Conservation (phyloP, 2,113 vertebrate species). For the Philantomba maxwellii region DNA sequence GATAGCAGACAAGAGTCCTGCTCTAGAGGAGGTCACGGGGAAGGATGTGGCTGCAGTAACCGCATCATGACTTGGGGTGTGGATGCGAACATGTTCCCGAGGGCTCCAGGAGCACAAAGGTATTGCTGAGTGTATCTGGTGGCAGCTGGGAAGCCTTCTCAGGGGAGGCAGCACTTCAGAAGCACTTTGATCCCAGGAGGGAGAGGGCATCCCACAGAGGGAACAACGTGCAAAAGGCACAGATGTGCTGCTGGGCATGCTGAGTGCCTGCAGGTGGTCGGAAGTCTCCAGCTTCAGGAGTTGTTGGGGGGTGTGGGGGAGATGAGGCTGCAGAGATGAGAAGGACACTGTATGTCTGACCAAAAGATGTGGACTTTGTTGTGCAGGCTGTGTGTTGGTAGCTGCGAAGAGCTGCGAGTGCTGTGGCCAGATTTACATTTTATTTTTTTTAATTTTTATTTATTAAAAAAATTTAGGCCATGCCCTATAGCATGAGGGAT, state of each 20-base stretch:
- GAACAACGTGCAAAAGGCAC: background rate
- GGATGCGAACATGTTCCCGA: background rate
- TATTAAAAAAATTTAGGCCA: background rate
- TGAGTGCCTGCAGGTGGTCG: background rate
- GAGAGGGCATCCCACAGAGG: background rate
- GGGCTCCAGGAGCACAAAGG: background rate
- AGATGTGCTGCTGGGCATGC: background rate
- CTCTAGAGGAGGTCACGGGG: background rate
- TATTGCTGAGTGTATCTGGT: background rate
- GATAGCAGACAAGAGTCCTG: background rate
- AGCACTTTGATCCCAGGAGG: background rate
- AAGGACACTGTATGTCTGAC: background rate
- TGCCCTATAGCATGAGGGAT: background rate
- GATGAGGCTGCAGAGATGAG: background rate
- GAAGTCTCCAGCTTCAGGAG: background rate
- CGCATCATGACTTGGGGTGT: rapidly evolving
- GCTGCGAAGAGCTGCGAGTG: background rate
- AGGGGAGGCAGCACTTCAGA: background rate
- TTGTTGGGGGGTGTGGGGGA: too few species aligned
- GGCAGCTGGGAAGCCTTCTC: background rate
- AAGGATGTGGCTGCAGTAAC: rapidly evolving
- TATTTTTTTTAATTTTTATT: background rate
- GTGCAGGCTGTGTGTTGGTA: background rate
- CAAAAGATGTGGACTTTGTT: background rate
- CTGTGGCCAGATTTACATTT: background rate